Percentiles rank a stretch among this genome's conserved stretches.
phyloP scores from a whole-genome alignment of 2,113 vertebrate species.

The Sterna hirundo region DNA sequence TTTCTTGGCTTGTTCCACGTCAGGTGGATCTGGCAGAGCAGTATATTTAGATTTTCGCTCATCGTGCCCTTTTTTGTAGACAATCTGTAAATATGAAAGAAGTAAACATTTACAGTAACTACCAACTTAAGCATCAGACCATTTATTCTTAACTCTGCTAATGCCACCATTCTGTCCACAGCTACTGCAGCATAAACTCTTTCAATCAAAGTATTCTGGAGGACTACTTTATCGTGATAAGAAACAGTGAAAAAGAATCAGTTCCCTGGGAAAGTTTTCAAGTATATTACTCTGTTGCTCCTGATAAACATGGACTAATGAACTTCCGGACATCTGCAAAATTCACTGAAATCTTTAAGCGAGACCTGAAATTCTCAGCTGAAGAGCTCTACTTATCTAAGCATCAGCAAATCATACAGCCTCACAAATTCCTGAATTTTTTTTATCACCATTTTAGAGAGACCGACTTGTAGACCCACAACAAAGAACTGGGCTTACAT shows the following conservation, averaged over 20 bases:
- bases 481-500: neutral
- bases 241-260: neutral
- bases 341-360: neutral
- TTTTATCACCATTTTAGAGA: neutral
- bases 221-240: neutral
- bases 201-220: neutral
- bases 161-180: neutral
- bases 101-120: neutral
- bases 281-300: neutral
- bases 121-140: neutral
- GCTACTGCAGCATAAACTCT: neutral
- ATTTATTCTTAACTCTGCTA: neutral
- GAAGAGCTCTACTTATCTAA: neutral
- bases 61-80: conserved; percentile 92
- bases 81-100: conserved; percentile 74
- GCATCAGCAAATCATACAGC: neutral
- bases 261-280: neutral
- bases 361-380: accelerated
- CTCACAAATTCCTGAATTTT: neutral
- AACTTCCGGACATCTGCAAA: neutral
- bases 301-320: neutral
- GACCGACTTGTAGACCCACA: neutral
- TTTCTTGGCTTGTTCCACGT: conserved; percentile 89
- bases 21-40: conserved; percentile 87
- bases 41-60: conserved; percentile 88